Percentiles rank a stretch among this genome's conserved stretches.
Evolutionary conservation across 2,113 vertebrate species (phyloP).

Genomic region (Tragulus kanchil): DNA sequence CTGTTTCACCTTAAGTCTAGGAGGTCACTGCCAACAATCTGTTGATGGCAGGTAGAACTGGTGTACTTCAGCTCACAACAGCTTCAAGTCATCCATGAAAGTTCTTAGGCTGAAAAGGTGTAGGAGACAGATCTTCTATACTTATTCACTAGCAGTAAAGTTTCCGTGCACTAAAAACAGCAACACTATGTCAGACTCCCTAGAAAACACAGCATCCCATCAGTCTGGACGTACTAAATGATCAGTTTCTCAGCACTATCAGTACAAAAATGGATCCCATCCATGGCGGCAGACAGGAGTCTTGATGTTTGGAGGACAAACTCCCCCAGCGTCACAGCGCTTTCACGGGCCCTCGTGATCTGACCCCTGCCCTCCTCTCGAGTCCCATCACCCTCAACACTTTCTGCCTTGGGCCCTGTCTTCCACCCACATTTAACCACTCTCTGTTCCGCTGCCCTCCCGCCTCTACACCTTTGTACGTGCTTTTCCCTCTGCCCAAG

Average conservation of each 20-base stretch:
- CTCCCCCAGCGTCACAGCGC: neutral
- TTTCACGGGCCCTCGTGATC: neutral
- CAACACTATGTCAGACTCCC: neutral
- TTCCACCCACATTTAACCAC: neutral
- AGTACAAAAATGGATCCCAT: neutral
- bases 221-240: neutral
- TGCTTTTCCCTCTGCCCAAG: neutral
- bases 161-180: slow-evolving; percentile 29
- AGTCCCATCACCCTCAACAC: neutral
- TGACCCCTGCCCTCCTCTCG: neutral
- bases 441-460: neutral
- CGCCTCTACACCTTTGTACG: neutral
- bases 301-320: neutral
- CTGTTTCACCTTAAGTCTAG: neutral
- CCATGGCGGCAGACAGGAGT: neutral
- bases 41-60: neutral
- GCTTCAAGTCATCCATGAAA: neutral
- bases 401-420: neutral
- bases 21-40: neutral
- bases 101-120: neutral
- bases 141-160: neutral
- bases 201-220: neutral
- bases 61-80: neutral
- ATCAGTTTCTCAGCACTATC: neutral
- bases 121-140: neutral